phyloP scores from a whole-genome alignment of 1,140 invertebrate genomes.

The Drosophila parabipectinata region DNA sequence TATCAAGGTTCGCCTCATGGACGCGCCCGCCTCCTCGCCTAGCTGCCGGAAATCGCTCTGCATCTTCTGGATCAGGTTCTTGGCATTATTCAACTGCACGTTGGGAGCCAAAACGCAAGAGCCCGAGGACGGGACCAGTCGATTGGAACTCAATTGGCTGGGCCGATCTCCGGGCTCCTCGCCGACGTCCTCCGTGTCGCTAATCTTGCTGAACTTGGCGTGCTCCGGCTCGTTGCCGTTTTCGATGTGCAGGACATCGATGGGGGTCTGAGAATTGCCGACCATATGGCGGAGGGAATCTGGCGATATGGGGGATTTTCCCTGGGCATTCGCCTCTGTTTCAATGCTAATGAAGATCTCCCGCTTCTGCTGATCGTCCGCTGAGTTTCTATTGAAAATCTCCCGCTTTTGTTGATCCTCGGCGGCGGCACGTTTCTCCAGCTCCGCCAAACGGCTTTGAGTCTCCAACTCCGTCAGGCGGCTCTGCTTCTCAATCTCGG shows the following conservation, averaged over 20 bases:
- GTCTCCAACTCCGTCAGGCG: neutral
- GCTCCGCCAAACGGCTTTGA: neutral
- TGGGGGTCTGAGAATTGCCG: constrained; percentile 68
- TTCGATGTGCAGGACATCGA: constrained; percentile 74
- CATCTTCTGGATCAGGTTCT: constrained; percentile 74
- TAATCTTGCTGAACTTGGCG: constrained; percentile 76
- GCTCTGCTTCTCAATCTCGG: neutral
- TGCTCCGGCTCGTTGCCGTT: constrained; percentile 73
- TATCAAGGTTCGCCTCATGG: constrained; percentile 44
- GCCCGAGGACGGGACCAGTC: constrained; percentile 33
- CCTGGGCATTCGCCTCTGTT: constrained; percentile 77
- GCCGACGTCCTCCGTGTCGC: constrained; percentile 65
- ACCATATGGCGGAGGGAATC: constrained; percentile 75
- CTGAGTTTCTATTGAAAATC: constrained; percentile 67
- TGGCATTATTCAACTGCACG: constrained; percentile 78
- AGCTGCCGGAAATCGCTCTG: constrained; percentile 70
- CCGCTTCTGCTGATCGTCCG: constrained; percentile 63
- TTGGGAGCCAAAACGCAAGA: constrained; percentile 52
- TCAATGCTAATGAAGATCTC: constrained; percentile 83
- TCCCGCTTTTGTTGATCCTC: constrained; percentile 72
- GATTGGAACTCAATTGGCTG: constrained; percentile 30
- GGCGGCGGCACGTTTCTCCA: neutral
- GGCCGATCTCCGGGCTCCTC: constrained; percentile 43
- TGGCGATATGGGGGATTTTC: constrained; percentile 70
- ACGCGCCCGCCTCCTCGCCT: constrained; percentile 55